Evolutionary conservation across 1,140 invertebrate genomes (phyloP).

Genomic region (Eulimnadia texana): DNA sequence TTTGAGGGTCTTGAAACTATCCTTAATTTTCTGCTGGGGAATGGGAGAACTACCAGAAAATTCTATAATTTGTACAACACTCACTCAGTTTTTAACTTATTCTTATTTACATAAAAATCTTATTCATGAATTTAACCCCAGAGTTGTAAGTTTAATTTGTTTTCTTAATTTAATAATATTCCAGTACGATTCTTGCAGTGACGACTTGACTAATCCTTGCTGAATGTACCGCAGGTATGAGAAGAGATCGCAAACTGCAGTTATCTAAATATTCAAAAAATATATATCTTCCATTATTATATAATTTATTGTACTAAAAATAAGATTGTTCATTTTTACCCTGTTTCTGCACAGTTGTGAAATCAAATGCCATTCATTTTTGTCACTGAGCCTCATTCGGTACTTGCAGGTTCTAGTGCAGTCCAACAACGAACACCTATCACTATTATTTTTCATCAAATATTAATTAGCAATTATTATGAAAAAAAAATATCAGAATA

Average conservation of each 20-base stretch:
- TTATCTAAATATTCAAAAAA: slow-evolving; percentile 40
- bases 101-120: background rate
- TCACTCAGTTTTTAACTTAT: background rate
- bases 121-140: slow-evolving; percentile 35
- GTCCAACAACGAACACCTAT: slow-evolving; percentile 56
- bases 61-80: too few species aligned
- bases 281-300: too few species aligned
- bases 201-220: slow-evolving; percentile 63
- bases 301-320: too few species aligned
- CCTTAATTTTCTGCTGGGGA: too few species aligned
- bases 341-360: slow-evolving; percentile 68
- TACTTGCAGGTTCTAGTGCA: slow-evolving; percentile 57
- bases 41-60: too few species aligned
- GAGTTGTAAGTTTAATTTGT: slow-evolving; percentile 55
- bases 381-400: slow-evolving; percentile 53
- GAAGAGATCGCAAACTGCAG: slow-evolving; percentile 68
- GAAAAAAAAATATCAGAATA: slow-evolving; percentile 23
- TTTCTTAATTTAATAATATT: slow-evolving; percentile 53
- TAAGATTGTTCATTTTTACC: too few species aligned
- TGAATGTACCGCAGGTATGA: slow-evolving; percentile 71
- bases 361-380: slow-evolving; percentile 50
- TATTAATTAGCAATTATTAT: too few species aligned
- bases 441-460: too few species aligned
- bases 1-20: too few species aligned
- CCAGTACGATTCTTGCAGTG: slow-evolving; percentile 60